Evolutionary conservation across 2,113 vertebrate genomes (phyloP), one percentile per base, ranked within the genome.

Genomic region (Bubo blakistoni): DNA sequence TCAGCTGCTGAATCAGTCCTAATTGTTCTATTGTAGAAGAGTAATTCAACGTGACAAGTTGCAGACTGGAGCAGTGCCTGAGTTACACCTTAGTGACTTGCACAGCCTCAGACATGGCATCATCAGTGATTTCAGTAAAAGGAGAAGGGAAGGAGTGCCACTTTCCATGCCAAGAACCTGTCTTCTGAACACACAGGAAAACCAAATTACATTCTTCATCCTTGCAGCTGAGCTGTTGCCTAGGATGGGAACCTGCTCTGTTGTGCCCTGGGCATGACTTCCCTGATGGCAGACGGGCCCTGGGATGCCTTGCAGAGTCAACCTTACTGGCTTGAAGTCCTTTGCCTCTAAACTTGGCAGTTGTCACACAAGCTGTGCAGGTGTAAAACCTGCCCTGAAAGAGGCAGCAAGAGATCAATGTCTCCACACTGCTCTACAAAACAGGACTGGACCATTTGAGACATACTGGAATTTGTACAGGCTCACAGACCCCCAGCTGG

Each of bases 1-100:
- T 51, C 52, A 40, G 40, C 47, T 58, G 46, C n/a, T 97, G 96
- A 96, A 73, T 97, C 93, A 96, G 76, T 32, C n/a, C 26, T 44
- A 61, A 49, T 74, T 85, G 54, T 27, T 54, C 14, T 78, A 3
- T 34, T 79, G 58, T 70, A 72, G 42, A 70, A 63, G 40, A 84
- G 27, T n/a, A 76, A 47, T 70, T 54, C 58, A 49, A 2, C 0
- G 14, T 58, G 63, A 90, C 46, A 47, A 73, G 36, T 73, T 54
- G 78, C 38, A 87, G 44, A 16, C 27, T n/a, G 24, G 46, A 66
- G 18, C 34, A 94, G 81, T 3, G 11, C 71, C 89, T 20, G 18
- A 58, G 55, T 77, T 74, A 89, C 93, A 93, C 86, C 79, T 95
- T 46, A 26, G 52, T 94, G 95, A 92, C 57, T 96, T 90, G 27